phyloP scores from a whole-genome alignment of 2,888 invertebrate species.

The Meiosimyza platycephala region DNA sequence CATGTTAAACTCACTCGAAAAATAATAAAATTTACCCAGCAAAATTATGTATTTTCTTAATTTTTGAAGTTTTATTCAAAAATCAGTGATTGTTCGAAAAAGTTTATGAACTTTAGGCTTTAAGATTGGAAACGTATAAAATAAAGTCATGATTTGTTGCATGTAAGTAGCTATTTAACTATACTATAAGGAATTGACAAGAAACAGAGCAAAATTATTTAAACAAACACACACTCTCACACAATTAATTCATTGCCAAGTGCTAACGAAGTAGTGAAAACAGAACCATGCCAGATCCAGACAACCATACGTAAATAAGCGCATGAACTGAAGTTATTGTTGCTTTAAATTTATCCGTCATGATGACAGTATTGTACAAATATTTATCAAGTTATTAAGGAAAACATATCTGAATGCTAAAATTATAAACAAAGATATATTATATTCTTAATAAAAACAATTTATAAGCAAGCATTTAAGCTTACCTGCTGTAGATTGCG shows the following conservation, averaged over 20 bases:
- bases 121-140: too few species aligned
- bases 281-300: constrained; percentile 12
- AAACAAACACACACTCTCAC: constrained; percentile 12
- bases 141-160: too few species aligned
- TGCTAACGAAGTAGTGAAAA: constrained; percentile 31
- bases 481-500: too few species aligned
- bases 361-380: constrained; percentile 48
- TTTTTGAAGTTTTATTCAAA: too few species aligned
- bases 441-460: too few species aligned
- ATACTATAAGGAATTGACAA: neutral
- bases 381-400: constrained; percentile 42
- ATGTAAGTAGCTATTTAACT: too few species aligned
- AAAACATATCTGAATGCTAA: constrained; percentile 5
- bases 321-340: constrained; percentile 8
- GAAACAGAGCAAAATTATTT: neutral
- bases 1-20: too few species aligned
- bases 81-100: too few species aligned
- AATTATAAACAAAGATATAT: neutral
- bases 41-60: too few species aligned
- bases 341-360: constrained; percentile 27
- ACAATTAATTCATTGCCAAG: constrained; percentile 33
- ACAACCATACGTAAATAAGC: constrained; percentile 14
- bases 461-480: too few species aligned
- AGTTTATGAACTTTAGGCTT: too few species aligned
- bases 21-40: too few species aligned